These are phyloP conservation scores for Steinernema carpocapsae DNA, from an alignment of 2,888 invertebrate genomes.

Conservation along the genomic window DNA sequence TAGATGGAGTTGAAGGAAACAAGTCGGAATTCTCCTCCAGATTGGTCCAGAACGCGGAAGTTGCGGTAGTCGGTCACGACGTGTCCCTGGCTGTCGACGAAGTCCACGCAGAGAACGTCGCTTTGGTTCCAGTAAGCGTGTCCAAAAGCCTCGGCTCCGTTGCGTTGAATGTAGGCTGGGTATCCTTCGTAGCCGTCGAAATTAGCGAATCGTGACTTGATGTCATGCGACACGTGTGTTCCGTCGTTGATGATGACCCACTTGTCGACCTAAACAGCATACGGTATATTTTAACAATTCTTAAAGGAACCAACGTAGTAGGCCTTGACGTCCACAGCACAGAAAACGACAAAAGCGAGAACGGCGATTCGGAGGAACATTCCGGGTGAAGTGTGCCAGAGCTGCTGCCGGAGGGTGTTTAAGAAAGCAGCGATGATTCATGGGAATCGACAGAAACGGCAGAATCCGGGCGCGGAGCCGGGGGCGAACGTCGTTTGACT, in stretches of 20 bases:
- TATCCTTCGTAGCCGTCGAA: neutral
- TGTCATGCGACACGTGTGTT: neutral
- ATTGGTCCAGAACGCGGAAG: constrained; percentile 1
- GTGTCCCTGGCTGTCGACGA: constrained; percentile 1
- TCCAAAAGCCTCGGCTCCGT: constrained; percentile 8
- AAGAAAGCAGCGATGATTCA: constrained; percentile 12
- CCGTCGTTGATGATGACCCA: neutral
- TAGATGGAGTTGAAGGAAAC: neutral
- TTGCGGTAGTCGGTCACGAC: neutral
- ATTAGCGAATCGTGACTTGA: no score
- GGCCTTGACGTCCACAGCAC: neutral
- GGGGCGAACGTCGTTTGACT: constrained; percentile 28
- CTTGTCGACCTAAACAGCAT: constrained; percentile 11
- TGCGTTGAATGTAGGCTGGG: neutral
- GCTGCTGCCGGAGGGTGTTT: neutral
- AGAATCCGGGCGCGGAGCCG: constrained; percentile 16
- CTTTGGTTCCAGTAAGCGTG: neutral
- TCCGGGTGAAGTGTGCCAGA: neutral
- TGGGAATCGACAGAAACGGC: neutral
- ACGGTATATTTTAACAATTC: neutral
- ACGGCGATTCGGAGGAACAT: constrained; percentile 16
- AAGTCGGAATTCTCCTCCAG: neutral
- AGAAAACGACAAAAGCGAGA: neutral
- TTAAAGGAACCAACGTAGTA: neutral
- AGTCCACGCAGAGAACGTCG: neutral